Evolutionary conservation across 2,888 invertebrate genomes (phyloP).

Genomic region (Cephonodes hylas): DNA sequence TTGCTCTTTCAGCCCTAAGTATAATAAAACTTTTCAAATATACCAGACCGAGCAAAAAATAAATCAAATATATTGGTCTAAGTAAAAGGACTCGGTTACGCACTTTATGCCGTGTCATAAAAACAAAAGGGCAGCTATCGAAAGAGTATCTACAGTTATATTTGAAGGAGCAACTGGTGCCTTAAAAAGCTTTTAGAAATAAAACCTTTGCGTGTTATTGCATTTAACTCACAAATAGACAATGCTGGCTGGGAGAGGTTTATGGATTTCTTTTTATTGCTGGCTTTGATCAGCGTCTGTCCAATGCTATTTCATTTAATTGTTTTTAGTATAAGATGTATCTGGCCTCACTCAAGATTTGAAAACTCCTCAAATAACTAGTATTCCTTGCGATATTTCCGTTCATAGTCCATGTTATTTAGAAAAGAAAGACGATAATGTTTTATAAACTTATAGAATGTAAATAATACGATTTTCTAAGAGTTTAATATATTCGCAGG

Average conservation of each 20-base stretch:
- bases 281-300: neutral
- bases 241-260: neutral
- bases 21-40: neutral
- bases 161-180: conserved; percentile 2
- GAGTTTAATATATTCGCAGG: neutral
- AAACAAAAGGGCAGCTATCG: neutral
- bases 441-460: neutral
- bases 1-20: neutral
- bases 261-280: neutral
- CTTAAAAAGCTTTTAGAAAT: neutral
- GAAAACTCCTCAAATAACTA: too few species aligned
- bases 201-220: neutral
- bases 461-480: neutral
- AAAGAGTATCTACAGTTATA: neutral
- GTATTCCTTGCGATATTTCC: too few species aligned
- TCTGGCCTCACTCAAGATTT: neutral
- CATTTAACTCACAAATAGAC: conserved; percentile 2
- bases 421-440: too few species aligned
- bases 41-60: neutral
- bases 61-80: neutral
- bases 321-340: too few species aligned
- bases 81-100: neutral
- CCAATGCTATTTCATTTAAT: neutral
- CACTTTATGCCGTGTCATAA: neutral
- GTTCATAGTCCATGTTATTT: too few species aligned